Evolutionary conservation across 1,140 invertebrate genomes (phyloP), one percentile per base, ranked within the genome.

Genomic region (Drosophila ambigua): DNA sequence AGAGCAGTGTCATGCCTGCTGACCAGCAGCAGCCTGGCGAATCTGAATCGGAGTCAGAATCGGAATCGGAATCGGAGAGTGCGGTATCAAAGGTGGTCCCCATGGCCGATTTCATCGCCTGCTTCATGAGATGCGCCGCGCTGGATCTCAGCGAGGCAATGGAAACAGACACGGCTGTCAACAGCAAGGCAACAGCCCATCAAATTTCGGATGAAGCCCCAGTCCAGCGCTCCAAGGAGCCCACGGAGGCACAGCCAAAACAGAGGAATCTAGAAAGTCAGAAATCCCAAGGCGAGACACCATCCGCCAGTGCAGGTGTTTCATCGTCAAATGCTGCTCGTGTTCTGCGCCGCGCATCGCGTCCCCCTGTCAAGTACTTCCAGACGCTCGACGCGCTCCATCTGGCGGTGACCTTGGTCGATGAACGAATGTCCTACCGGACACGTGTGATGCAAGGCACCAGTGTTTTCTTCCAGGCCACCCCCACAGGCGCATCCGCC

Each of bases 281-380:
- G 9, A 35, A 31, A 20, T 16, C 9, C 4, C 2, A 44, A 7
- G 2, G 0, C 7, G 13, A 43, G 13, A 16, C n/a, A 8, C 6
- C 16, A 9, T 15, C 3, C 3, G 1, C 23, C 3, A 28, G 5
- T 0, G 15, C 28, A 45, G 46, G 23, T 0, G 13, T 31, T 15
- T 8, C 13, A 5, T 4, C 35, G n/a, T 13, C 28, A 15, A n/a
- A 26, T 11, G 9, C 16, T 35, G 31, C 31, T 11, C 31, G 31
- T 11, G 0, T 35, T 9, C 0, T 35, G 31, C 9, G 9, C 1
- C 2, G 2, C 31, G 9, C 31, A 11, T 11, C 9, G 4, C 43
- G 15, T 26, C 54, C 54, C 35, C 43, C 31, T 4, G 54, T 57
- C 4, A 45, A 7, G 2, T 57, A 57, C n/a, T 57, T 16, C 16